Evolutionary conservation across 1,140 invertebrate genomes (phyloP).

Genomic region (Nasonia vitripennis): DNA sequence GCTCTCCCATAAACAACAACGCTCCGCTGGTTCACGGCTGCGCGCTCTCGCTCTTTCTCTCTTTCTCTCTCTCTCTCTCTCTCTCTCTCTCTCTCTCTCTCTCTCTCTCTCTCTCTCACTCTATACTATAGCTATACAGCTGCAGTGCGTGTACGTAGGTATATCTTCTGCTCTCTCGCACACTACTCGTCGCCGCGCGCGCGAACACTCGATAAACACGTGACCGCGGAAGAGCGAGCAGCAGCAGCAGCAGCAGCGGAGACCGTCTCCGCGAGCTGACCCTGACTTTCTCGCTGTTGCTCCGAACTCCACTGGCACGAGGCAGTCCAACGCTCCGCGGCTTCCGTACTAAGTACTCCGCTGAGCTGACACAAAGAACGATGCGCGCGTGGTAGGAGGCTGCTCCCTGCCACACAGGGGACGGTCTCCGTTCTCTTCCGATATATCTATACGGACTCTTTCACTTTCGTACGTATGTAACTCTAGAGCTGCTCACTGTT

Average conservation of each 20-base stretch:
- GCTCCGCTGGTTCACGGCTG: background rate
- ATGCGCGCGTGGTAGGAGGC: background rate
- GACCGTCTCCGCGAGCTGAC: background rate
- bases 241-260: background rate
- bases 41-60: background rate
- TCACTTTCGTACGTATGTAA: too few relatives aligned
- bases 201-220: constrained; percentile 18
- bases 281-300: background rate
- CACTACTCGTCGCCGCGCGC: background rate
- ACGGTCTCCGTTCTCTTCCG: background rate
- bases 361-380: background rate
- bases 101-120: background rate
- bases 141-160: background rate
- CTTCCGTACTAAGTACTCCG: background rate
- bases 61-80: background rate
- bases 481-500: background rate
- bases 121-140: background rate
- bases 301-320: background rate
- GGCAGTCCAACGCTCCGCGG: background rate
- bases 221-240: background rate
- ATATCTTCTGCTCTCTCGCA: background rate
- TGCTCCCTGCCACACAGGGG: background rate
- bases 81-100: background rate
- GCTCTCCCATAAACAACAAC: constrained; percentile 12
- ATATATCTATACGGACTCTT: too few relatives aligned